Evolutionary conservation across 2,113 vertebrate genomes (phyloP).

Genomic region (Charina bottae): DNA sequence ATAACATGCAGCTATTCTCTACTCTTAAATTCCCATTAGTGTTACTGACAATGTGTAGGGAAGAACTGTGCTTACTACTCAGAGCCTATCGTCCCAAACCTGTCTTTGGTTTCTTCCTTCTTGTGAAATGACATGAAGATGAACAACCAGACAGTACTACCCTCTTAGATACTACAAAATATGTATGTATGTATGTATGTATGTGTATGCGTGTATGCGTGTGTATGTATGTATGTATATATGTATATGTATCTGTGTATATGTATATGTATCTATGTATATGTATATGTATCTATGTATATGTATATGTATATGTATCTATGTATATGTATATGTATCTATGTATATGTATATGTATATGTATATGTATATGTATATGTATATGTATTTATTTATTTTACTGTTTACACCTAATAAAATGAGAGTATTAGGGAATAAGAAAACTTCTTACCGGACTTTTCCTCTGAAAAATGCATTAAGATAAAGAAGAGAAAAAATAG

Average conservation of each 20-base stretch:
- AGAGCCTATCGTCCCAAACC: neutral
- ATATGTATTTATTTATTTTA: no score
- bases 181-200: neutral
- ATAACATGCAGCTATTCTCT: neutral
- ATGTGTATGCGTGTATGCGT: neutral
- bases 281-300: no score
- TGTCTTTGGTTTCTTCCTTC: neutral
- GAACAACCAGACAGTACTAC: neutral
- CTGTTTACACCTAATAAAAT: neutral
- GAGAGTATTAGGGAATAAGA: neutral
- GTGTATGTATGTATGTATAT: no score
- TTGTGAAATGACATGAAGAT: neutral
- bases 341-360: no score
- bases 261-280: no score
- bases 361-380: no score
- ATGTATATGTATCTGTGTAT: no score
- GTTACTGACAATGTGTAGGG: neutral
- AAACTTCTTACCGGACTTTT: constrained; percentile 93
- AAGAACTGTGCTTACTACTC: neutral
- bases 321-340: no score
- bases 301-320: no score
- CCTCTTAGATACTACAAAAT: neutral
- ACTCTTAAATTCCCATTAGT: neutral
- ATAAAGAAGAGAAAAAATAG: constrained; percentile 50
- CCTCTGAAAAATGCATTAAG: constrained; percentile 79